Base-by-base conservation (phyloP, 1,140 invertebrate genomes). In the Monomorium pharaonis region DNA sequence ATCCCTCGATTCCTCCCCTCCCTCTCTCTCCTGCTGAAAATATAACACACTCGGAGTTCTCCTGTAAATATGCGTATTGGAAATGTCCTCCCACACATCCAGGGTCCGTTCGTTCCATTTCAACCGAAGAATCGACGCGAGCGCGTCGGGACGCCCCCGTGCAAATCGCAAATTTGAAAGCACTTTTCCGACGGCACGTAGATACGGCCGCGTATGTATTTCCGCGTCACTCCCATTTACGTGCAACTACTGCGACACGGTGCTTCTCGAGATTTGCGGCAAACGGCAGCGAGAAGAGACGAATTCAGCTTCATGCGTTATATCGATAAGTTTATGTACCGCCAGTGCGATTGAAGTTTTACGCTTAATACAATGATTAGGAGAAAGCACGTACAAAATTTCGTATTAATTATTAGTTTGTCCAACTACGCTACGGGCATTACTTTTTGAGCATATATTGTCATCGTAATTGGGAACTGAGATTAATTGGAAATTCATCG, bases 131-230 rank as follows among this genome's bases (percentile, higher is more conserved):
- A 89, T 84, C 88, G 77, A 62, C 67, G 37, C 14, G 37, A 33
- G 21, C 44, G 33, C 84, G 58, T n/a, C 74, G 58, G 30, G 14
- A 88, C 62, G 65, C 62, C 51, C 78, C 42, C 75, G 47, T 21
- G 69, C 69, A 88, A 76, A 88, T 88, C 86, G 87, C 87, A 88
- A 89, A 89, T 89, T 88, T 72, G 60, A 86, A 88, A 88, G 69
- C 83, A 89, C 60, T 85, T 69, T 81, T 56, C 86, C 63, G 51
- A 58, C 51, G 49, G 51, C 51, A 51, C 84, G 12, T 72, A 81
- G 65, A 83, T 58, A 49, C 54, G 33, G 21, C 27, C 72, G 58
- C 70, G 42, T 75, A 62, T 74, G 78, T 33, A 86, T 84, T 84
- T 67, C 81, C 37, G 47, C 85, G 14, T 54, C 49, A 58, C 44